Evolutionary conservation across 2,113 vertebrate species (phyloP), one percentile per base, ranked within the genome.

Genomic region (Clarias gariepinus): DNA sequence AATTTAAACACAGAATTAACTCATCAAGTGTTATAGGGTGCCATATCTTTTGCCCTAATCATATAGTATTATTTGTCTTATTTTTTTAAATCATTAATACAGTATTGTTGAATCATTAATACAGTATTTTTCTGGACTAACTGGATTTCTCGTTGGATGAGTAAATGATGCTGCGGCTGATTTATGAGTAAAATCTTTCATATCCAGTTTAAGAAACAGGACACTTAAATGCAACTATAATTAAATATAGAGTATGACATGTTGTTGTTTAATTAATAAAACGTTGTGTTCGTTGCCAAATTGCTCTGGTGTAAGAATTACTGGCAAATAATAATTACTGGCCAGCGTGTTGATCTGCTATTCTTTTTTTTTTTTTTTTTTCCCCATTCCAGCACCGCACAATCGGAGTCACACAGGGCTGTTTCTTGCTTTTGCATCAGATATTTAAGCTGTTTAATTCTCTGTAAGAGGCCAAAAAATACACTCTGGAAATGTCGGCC

Each of bases 401-500:
- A 57, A 33, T 69, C 53, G n/a, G 18, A 13, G 10, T 52, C 53
- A 41, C 69, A 36, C 53, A 25, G 21, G 30, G 19, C 16, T n/a
- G 30, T 18, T 52, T 25, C 53, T 84, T 33, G 28, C 16, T 57
- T 71, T 71, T 71, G 30, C 52, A 71, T 83, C 33, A 73, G 36
- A 60, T 21, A 16, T 84, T 84, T 73, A 41, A 66, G 58, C 18
- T 33, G 30, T 30, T 85, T 21, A 77, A 30, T 52, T 64, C n/a
- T 78, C 25, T 64, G 28, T 33, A 28, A 52, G 16, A 53, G 36
- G 15, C 69, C 25, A 77, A 28, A 77, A 64, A 9, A 73, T 33
- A 15, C 9, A 69, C 18, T 84, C 61, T 81, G 16, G 28, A 7
- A 61, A 71, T 86, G 64, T 81, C 81, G 77, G 85, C 41, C 85